Base-by-base conservation (phyloP, 1,140 invertebrate genomes). In the Magallana angulata region DNA sequence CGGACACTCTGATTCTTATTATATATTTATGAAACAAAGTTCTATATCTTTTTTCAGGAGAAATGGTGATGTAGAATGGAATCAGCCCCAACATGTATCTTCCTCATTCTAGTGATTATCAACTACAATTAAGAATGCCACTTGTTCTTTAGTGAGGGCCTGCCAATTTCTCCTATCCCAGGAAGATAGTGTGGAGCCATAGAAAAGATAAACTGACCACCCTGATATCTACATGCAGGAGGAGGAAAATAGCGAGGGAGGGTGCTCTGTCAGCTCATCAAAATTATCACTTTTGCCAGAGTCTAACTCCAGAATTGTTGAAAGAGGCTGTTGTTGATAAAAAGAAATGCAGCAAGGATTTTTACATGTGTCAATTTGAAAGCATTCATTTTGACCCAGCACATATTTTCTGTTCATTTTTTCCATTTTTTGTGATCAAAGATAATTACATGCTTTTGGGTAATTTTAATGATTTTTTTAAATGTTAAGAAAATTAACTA, bases 181-280 rank as follows among this genome's bases (percentile, higher is more conserved):
- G 12, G 68, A 76, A 76, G 68, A 76, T 76, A 76, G 11, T 30
- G 18, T 76, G 68, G 68, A 76, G 68, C 68, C 68, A 76, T 76
- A 76, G 68, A 36, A 76, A 76, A 76, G 68, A 76, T 76, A 76
- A 76, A 76, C 68, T 76, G 68, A 76, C 68, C 68, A 76, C 68
- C 68, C 68, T 24, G 24, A 12, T 24, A 30, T 30, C 24, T 62
- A 62, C 60, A 62, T 62, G 60, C n/a, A 16, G 60, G n/a, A 62
- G 68, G 30, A 30, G 36, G 11, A 76, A 30, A 12, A 1, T 8
- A 24, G 36, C 4, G 36, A 48, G 36, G 36, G 36, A 48, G 36
- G 36, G 36, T 48, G 36, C 36, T 12, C 68, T 76, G 68, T 76
- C 24, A 30, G 36, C 24, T 76, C 68, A 76, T 76, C 68, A 76